These are phyloP conservation scores for Procavia capensis DNA, from an alignment of 2,113 vertebrate species.

Conservation along the genomic window DNA sequence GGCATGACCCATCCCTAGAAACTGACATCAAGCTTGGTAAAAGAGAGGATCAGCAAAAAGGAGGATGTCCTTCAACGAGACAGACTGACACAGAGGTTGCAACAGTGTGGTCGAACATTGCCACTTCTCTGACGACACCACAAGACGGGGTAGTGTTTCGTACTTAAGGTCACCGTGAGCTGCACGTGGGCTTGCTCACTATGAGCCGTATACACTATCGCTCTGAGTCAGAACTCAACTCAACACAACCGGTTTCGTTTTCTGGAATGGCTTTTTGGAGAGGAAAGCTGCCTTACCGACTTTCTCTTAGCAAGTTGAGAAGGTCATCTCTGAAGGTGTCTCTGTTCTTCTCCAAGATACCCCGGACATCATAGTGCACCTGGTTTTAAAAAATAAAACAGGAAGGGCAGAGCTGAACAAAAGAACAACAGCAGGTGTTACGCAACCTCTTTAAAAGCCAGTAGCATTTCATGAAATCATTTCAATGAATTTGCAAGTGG, in stretches of 20 bases:
- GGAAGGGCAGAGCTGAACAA: not conserved
- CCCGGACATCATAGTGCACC: slow-evolving; percentile 98
- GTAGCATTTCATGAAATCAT: not conserved
- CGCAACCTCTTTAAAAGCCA: not conserved
- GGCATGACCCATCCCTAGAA: not conserved
- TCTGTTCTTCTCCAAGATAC: slow-evolving; percentile 97
- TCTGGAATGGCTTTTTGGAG: not conserved
- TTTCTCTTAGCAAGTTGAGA: slow-evolving; percentile 95
- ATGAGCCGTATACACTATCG: not conserved
- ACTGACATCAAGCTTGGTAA: not conserved
- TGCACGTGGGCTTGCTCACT: too few relatives aligned
- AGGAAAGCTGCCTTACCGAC: slow-evolving; percentile 86
- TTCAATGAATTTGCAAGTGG: slow-evolving; percentile 46
- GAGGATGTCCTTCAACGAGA: not conserved
- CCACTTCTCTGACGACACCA: not conserved
- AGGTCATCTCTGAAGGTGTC: slow-evolving; percentile 98
- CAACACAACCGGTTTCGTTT: not conserved
- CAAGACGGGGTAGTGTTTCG: not conserved
- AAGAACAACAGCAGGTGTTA: not conserved
- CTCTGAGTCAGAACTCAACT: not conserved
- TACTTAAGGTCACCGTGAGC: too few relatives aligned
- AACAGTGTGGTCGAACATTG: not conserved
- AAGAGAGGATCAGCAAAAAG: not conserved
- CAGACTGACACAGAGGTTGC: not conserved
- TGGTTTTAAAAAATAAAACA: slow-evolving; percentile 75